Percentiles rank a stretch among this genome's conserved stretches.
Evolutionary conservation across 2,797 vertebrate species (phyloP).

Genomic region (Acipenser transmontanus): DNA sequence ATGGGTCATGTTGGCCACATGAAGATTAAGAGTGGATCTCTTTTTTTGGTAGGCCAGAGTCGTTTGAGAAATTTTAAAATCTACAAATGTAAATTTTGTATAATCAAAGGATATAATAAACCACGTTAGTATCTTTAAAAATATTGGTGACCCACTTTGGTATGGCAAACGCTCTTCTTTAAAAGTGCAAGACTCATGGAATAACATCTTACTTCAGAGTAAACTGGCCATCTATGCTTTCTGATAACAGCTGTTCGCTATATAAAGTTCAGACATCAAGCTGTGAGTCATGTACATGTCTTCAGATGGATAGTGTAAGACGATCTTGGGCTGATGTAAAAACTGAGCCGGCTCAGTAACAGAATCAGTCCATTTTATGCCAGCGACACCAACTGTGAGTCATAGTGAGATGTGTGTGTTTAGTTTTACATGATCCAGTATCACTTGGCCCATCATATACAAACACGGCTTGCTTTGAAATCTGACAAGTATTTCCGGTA

Average conservation of each 20-base stretch:
- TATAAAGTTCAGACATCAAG: constrained; percentile 10
- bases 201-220: not conserved
- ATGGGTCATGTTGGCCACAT: too few relatives aligned
- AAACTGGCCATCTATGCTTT: constrained; percentile 16
- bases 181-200: too few relatives aligned
- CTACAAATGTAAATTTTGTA: too few relatives aligned
- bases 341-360: constrained; percentile 7
- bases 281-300: constrained; percentile 17
- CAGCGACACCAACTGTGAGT: constrained; percentile 2
- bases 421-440: not conserved
- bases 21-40: too few relatives aligned
- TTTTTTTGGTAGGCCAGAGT: too few relatives aligned
- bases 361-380: not conserved
- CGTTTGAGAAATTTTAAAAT: too few relatives aligned
- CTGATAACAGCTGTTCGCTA: constrained; percentile 27
- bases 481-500: not conserved
- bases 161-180: too few relatives aligned
- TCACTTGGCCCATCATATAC: not conserved
- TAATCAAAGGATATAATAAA: too few relatives aligned
- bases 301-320: constrained; percentile 14
- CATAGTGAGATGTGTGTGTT: constrained; percentile 4
- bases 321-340: constrained; percentile 10
- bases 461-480: not conserved
- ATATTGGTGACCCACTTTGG: too few relatives aligned
- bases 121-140: too few relatives aligned